Percentiles rank a stretch among this genome's conserved stretches.
Conservation (phyloP, 2,888 invertebrate species). For the Cordylochernes scorpioides region DNA sequence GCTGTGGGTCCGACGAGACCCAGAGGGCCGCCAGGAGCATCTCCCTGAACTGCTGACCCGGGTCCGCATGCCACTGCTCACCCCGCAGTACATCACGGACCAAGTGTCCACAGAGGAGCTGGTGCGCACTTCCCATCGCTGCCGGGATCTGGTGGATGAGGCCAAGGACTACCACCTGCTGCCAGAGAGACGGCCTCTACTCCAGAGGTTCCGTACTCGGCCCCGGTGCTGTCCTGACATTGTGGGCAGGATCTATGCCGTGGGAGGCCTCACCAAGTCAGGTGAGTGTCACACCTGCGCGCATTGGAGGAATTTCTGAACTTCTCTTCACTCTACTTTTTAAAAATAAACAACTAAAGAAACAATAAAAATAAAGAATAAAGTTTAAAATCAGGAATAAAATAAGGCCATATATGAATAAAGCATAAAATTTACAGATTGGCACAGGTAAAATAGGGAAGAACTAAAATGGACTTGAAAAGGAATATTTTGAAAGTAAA, state of each 20-base stretch:
- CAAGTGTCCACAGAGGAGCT: conserved; percentile 48
- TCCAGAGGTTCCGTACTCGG: conserved; percentile 46
- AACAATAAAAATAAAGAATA: too few relatives aligned
- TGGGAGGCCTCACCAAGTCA: conserved; percentile 54
- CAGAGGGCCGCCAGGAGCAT: conserved; percentile 29
- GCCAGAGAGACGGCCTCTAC: conserved; percentile 47
- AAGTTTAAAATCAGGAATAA: too few relatives aligned
- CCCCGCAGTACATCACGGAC: conserved; percentile 53
- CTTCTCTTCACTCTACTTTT: too few relatives aligned
- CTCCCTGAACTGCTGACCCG: conserved; percentile 42
- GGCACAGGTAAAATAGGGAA: too few relatives aligned
- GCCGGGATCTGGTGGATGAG: conserved; percentile 57
- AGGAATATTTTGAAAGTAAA: too few relatives aligned
- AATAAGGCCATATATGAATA: too few relatives aligned
- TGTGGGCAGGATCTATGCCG: conserved; percentile 54
- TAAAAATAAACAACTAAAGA: too few relatives aligned
- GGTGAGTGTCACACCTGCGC: conserved; percentile 27
- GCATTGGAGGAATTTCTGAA: too few relatives aligned
- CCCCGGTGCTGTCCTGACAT: conserved; percentile 40
- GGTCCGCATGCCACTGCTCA: conserved; percentile 48
- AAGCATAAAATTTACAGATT: too few relatives aligned
- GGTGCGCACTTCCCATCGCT: conserved; percentile 44
- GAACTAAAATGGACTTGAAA: too few relatives aligned
- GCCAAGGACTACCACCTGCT: conserved; percentile 62
- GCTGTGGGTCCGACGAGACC: conserved; percentile 44